Base-by-base conservation (phyloP, 2,888 invertebrate genomes). In the Lasioglossum vierecki region DNA sequence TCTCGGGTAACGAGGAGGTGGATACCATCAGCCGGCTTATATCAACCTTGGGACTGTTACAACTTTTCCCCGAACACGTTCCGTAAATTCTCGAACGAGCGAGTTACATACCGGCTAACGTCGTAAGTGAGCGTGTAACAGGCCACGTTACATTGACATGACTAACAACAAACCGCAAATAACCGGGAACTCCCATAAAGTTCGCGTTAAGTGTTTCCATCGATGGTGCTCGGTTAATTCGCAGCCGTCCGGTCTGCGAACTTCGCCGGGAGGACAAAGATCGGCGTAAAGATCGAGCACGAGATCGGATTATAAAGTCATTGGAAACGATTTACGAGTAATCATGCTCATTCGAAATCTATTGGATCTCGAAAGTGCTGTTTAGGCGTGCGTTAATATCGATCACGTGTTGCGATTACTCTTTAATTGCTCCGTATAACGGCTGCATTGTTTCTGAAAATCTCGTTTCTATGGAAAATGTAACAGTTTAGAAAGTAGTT, bases 131-230 rank as follows among this genome's bases (percentile, higher is more conserved):
- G 66, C 63, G 74, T 53, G 71, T 26, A 22, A 63, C 78, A 84
- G 73, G 57, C 60, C 76, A 35, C 46, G 63, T 63, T 68, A 75
- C 84, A 84, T 79, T 79, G 84, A 73, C 84, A 84, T 72, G 72
- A 60, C 71, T 68, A 73, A 79, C 77, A 78, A 72, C 78, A 60
- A 76, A 72, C 76, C 66, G 79, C 71, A 66, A 84, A 76, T 80
- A 83, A 76, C 80, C 49, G 53, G 57, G n/a, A 83, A 68, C 75
- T 71, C 39, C 75, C 80, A 53, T 75, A 63, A 80, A 75, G 71
- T 60, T 26, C 15, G 39, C 46, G 79, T 60, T 80, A 79, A 76
- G 66, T 57, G 76, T 71, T 71, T 57, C 53, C 66, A 63, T 18
- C 26, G 60, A 66, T 72, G 75, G 11, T 49, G 30, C 18, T 41